Base-by-base conservation (phyloP, 2,888 invertebrate genomes). In the Agrotis ipsilon region DNA sequence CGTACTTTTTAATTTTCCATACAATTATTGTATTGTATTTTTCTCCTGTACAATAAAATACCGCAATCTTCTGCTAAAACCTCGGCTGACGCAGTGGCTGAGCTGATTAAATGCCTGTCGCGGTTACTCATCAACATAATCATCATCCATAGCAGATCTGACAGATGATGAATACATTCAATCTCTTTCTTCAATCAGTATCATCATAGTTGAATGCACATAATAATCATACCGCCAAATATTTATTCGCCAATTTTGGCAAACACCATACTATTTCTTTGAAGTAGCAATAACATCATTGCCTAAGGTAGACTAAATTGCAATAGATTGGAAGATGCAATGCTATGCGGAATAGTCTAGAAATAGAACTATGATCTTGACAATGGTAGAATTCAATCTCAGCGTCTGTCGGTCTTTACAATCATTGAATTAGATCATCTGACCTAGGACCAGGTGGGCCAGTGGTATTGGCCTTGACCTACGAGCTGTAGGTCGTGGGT, bases 331-430 rank as follows among this genome's bases (percentile, higher is more conserved):
- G 14, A 21, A 43, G 46, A 16, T 21, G 21, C 19, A 46, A 45
- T 18, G 39, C 21, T 39, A 70, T 70, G 60, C 78, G 60, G 55
- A 70, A 18, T 51, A 21, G 24, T 18, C 19, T 7, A 39, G 9
- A 61, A 60, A 57, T 78, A 74, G 60, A 69, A 48, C 7, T 39
- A 18, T 59, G 69, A 21, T 54, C 59, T 45, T 74, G 71, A 74
- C 60, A 55, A 45, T 69, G 70, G 49, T 16, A 6, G n/a, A 48
- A n/a, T 51, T 43, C 0, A 18, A 46, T 39, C 46, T 39, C 5
- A 14, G 13, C n/a, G 13, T 21, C 61, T 4, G 3, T 13, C 9
- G 19, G 32, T 32, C 6, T 63, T 51, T 16, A 1, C 3, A 9
- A 52, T 27, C 14, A 13, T n/a, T 24, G 0, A n/a, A 63, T 39